Conservation (phyloP, 2,888 invertebrate genomes). For the Nephrotoma guestfalica region DNA sequence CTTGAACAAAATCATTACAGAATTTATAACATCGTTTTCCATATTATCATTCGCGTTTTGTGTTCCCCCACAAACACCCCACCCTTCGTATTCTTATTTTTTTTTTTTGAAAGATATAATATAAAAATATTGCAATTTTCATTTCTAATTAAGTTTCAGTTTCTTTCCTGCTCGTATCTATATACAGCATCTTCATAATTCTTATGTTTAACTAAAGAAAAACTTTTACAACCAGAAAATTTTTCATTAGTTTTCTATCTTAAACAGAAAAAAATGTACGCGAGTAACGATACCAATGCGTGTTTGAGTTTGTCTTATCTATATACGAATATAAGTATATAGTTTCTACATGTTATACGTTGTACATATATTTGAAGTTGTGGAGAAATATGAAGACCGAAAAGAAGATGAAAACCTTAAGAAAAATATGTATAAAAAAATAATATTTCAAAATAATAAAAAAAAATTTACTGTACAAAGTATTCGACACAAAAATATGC, state of each 20-base stretch:
- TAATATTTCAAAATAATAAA: neutral
- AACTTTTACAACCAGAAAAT: neutral
- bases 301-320: neutral
- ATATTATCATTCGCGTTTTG: neutral
- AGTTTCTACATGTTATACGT: neutral
- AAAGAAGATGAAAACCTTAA: neutral
- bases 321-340: neutral
- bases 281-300: neutral
- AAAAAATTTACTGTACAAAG: neutral
- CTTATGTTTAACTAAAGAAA: neutral
- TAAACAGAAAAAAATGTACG: neutral
- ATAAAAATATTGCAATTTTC: neutral
- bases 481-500: slow-evolving; percentile 21
- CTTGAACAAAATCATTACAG: neutral
- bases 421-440: neutral
- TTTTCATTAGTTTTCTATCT: neutral
- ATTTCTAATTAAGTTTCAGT: neutral
- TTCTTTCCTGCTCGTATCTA: neutral
- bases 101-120: neutral
- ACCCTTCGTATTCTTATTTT: neutral
- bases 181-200: neutral
- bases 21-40: neutral
- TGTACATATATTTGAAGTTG: neutral
- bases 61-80: neutral
- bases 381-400: neutral